Evolutionary conservation across 2,113 vertebrate species (phyloP).

Genomic region (Daboia siamensis): DNA sequence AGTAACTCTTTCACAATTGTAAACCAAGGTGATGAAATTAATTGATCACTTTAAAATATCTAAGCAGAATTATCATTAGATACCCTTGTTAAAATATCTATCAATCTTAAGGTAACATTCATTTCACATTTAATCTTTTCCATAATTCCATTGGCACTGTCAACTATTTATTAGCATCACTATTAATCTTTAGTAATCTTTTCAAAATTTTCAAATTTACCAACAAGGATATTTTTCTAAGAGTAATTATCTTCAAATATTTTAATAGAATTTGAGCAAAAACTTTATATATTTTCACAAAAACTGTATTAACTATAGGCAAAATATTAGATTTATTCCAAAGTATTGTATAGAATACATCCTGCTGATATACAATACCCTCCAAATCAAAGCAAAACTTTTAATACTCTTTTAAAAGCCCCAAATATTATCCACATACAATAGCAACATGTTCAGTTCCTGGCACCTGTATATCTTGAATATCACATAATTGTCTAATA

Average conservation of each 20-base stretch:
- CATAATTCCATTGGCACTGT: background rate
- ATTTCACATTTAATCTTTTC: background rate
- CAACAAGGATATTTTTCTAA: background rate
- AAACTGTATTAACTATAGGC: background rate
- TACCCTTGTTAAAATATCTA: background rate
- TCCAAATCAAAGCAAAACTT: background rate
- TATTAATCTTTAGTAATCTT: background rate
- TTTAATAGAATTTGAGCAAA: background rate
- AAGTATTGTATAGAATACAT: background rate
- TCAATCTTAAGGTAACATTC: background rate
- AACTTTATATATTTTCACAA: background rate
- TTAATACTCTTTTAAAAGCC: background rate
- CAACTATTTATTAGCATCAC: background rate
- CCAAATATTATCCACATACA: background rate
- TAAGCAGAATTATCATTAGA: background rate
- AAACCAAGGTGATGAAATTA: background rate
- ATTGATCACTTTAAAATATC: background rate
- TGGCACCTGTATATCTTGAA: background rate
- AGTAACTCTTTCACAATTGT: background rate
- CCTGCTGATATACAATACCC: background rate
- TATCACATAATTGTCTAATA: background rate
- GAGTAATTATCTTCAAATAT: background rate
- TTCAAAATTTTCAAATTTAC: background rate
- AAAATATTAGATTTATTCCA: background rate
- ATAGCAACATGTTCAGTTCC: background rate